These are phyloP conservation scores for Heliconius hortense DNA, from an alignment of 2,888 invertebrate species.

Conservation along the genomic window DNA sequence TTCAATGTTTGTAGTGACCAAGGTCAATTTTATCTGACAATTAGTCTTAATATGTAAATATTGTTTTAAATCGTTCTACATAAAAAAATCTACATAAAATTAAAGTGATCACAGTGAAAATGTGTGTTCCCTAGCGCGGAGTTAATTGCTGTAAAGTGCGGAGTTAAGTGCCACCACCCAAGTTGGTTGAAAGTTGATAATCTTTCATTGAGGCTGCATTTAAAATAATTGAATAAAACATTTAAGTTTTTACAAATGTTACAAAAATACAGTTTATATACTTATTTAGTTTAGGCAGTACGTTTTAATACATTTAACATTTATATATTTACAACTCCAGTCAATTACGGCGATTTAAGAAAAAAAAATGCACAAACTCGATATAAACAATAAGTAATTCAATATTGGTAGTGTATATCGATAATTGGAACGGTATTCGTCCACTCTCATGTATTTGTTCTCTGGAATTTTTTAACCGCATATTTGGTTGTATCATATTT, in stretches of 20 bases:
- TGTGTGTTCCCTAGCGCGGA: background rate
- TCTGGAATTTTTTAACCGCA: conserved; percentile 66
- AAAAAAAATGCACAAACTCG: background rate
- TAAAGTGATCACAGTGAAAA: background rate
- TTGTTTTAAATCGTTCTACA: no score
- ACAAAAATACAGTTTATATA: background rate
- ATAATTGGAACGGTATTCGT: conserved; percentile 53
- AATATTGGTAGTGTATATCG: conserved; percentile 47
- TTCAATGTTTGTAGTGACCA: no score
- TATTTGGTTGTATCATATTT: conserved; percentile 79
- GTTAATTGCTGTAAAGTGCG: background rate
- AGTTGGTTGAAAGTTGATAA: background rate
- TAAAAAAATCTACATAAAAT: background rate
- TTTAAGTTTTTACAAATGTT: conserved; percentile 1
- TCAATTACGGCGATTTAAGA: background rate
- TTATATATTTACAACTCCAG: conserved; percentile 1
- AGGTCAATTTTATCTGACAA: no score
- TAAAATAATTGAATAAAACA: conserved; percentile 12
- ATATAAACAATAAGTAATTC: conserved; percentile 26
- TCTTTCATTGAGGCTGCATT: conserved; percentile 1
- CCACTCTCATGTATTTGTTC: conserved; percentile 50
- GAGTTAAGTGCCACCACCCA: conserved; percentile 4
- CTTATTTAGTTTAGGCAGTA: background rate
- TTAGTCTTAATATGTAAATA: no score
- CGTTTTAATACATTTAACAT: conserved; percentile 1